Evolutionary conservation across 2,888 invertebrate species (phyloP), one percentile per base, ranked within the genome.

Genomic region (Phorcus lineatus): DNA sequence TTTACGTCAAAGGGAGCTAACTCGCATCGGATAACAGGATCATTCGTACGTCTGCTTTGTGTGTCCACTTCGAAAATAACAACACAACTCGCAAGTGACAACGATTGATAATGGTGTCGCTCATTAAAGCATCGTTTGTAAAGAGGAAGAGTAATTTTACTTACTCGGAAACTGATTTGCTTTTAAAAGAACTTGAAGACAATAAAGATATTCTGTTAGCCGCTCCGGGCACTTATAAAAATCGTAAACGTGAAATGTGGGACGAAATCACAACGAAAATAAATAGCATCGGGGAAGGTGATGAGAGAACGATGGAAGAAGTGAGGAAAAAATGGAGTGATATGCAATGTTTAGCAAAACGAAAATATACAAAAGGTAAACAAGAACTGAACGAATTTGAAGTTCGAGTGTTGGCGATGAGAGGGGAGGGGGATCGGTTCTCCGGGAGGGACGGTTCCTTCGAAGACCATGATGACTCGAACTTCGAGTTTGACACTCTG

Each of bases 91-190:
- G 6, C 47, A 47, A 11, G 47, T 47, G 47, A 47, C 47, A 47
- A 19, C 19, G n/a, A 13, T 19, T 36, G 9, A 70, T 17, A 70
- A 70, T 70, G 70, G 70, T 40, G 70, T 70, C 70, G 4, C 31
- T 36, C 36, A 31, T 70, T 13, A 70, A 70, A 36, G 70, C 70
- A 31, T 70, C 70, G 40, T 70, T 70, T 36, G 40, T 40, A 9
- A 70, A 70, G 40, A 31, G 70, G 19, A 70, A 70, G 40, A 70
- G 70, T 70, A 70, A 70, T 70, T 70, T 70, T 36, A 70, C 70
- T 17, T 70, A 36, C 70, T 36, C 70, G 4, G 70, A 70, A 24
- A 70, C 70, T 17, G 70, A 70, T n/a, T 19, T 36, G n/a, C 40
- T 70, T 31, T 70, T 70, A 19, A 36, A 31, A 40, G 70, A 70